Base-by-base conservation (phyloP, 2,797 vertebrate species). In the Esox lucius region DNA sequence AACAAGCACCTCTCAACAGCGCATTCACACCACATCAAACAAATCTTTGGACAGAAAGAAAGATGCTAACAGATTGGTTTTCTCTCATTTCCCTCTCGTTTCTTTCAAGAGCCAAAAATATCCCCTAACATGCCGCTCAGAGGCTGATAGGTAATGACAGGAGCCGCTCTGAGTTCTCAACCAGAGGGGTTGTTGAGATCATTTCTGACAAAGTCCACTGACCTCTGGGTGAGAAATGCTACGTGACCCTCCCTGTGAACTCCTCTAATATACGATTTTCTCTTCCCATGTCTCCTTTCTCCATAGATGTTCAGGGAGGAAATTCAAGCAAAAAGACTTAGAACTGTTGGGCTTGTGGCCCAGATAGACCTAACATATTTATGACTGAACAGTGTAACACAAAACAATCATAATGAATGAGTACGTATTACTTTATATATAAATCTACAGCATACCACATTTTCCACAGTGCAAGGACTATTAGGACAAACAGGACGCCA, bases 41-140 rank as follows among this genome's bases (percentile, higher is more conserved):
- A 69, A 42, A 48, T 49, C n/a, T 68, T 49, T 68, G 24, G 24
- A 22, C 68, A 24, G 69, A 69, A 39, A 69, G 68, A 22, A 70
- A 70, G 64, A 31, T 33, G 28, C 12, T 5, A 39, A 31, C 17
- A 15, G 31, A 6, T 67, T 16, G 12, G 65, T 33, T 31, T 66
- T 16, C 65, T 31, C 17, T 31, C 61, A 9, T 64, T 31, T n/a
- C 65, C 11, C 59, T 19, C 59, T 24, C 19, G 8, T 22, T 22
- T 22, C 19, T 28, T 26, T 24, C 15, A 3, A 15, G 26, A 28
- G 26, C 61, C 26, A 64, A 64, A 64, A 5, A 64, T 64, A 64
- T 31, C 61, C 61, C 61, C 4, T 24, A 64, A 24, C 61, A 31
- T 15, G 61, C 61, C 15, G 22, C 61, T 64, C 26, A 15, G 12